Percentiles rank a stretch among this genome's conserved stretches.
phyloP scores from a whole-genome alignment of 2,888 invertebrate genomes.

The Anarsia innoxiella region DNA sequence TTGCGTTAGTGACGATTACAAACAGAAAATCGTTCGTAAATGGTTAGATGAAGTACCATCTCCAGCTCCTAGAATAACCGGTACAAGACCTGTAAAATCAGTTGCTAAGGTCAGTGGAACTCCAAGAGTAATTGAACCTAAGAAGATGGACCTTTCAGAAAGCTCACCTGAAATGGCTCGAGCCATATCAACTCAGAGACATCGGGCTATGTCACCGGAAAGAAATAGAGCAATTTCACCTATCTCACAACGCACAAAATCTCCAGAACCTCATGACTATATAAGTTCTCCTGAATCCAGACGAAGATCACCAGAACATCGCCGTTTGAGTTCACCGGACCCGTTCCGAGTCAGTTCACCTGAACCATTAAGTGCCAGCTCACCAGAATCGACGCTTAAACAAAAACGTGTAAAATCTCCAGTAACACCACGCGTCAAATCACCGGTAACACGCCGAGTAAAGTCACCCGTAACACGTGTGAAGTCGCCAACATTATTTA shows the following conservation, averaged over 20 bases:
- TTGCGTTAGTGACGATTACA: slow-evolving; percentile 78
- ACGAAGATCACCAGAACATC: slow-evolving; percentile 24
- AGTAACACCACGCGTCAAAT: background rate
- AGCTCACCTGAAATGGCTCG: slow-evolving; percentile 26
- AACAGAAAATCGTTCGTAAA: slow-evolving; percentile 83
- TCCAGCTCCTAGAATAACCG: slow-evolving; percentile 24
- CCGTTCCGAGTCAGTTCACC: background rate
- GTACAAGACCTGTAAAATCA: slow-evolving; percentile 43
- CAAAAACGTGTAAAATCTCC: background rate
- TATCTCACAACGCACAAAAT: background rate
- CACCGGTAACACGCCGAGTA: background rate
- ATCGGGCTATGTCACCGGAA: slow-evolving; percentile 1
- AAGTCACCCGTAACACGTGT: slow-evolving; percentile 3
- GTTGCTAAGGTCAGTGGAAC: slow-evolving; percentile 62
- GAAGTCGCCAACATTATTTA: background rate
- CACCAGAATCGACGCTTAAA: background rate
- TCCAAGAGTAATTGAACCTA: slow-evolving; percentile 48
- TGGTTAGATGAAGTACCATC: slow-evolving; percentile 84
- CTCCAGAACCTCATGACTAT: background rate
- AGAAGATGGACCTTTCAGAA: slow-evolving; percentile 30
- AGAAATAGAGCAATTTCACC: background rate
- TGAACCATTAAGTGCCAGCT: background rate
- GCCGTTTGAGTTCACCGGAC: background rate
- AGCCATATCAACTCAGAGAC: background rate
- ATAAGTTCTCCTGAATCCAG: slow-evolving; percentile 15